These are phyloP conservation scores for Rhingia rostrata DNA, from an alignment of 2,888 invertebrate genomes.

Conservation along the genomic window DNA sequence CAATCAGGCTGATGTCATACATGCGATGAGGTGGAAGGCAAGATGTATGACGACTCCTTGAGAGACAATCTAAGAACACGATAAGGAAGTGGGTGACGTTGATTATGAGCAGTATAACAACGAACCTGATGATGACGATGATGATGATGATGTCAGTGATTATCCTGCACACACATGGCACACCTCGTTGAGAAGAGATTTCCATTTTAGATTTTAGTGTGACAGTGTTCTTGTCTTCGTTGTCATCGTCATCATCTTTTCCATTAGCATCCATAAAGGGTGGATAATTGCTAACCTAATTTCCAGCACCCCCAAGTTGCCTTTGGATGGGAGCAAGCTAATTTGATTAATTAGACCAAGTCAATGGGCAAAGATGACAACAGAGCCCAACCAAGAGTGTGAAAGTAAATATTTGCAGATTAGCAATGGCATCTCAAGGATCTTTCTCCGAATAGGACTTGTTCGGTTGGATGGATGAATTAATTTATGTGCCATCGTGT, in stretches of 20 bases:
- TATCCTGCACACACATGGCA: constrained; percentile 32
- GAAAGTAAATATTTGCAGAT: constrained; percentile 32
- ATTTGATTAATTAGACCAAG: constrained; percentile 69
- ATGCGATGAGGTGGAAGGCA: not conserved
- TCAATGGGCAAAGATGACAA: constrained; percentile 60
- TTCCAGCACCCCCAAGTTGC: constrained; percentile 6
- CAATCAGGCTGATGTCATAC: constrained; percentile 45
- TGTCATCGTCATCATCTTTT: not conserved
- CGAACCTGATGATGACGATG: constrained; percentile 18
- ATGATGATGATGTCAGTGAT: constrained; percentile 33
- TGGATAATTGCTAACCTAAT: constrained; percentile 54
- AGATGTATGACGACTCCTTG: constrained; percentile 4
- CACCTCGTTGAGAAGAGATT: constrained; percentile 47
- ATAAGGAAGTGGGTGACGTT: constrained; percentile 7
- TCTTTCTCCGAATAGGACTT: constrained; percentile 7
- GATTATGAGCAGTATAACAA: not conserved
- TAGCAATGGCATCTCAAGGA: constrained; percentile 5
- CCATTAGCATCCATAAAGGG: constrained; percentile 44
- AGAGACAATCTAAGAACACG: not conserved
- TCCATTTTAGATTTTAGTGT: constrained; percentile 58
- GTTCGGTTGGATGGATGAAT: constrained; percentile 54
- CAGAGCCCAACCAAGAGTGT: constrained; percentile 20
- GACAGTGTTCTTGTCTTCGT: not conserved
- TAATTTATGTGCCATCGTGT: constrained; percentile 33
- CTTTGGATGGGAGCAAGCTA: constrained; percentile 43